Evolutionary conservation across 2,888 invertebrate genomes (phyloP), one percentile per base, ranked within the genome.

Genomic region (Orthosia incerta): DNA sequence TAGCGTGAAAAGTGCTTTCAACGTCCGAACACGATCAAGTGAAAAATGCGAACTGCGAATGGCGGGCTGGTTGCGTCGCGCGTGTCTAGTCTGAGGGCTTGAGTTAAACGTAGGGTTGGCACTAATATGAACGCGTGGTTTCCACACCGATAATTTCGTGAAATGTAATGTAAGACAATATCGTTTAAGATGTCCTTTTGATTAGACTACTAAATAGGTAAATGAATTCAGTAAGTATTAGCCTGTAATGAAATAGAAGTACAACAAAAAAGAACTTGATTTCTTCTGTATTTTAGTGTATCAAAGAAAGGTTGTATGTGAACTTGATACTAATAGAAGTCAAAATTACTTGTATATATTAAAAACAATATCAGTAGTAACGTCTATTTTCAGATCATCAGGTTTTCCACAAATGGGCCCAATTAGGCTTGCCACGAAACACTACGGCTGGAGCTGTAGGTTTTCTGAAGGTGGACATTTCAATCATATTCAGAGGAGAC

Each of bases 341-440:
- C 16, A 4, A 20, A 12, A 31, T 16, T 18, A 13, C 20, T 39
- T 9, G 26, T 3, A 26, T 26, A 26, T 26, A 26, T 26, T 26
- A 26, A 26, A 4, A 26, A 26, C 4, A 26, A 26, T 39, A 39
- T 39, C 39, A 39, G 9, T 39, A 39, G 39, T 39, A 39, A 39
- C 39, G 9, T 9, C 39, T 39, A 31, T 39, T 39, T 60, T 20
- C 20, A 60, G 98, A 98, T 93, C 98, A 98, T 88, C 97, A 98
- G 90, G 98, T 98, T 88, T 98, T 97, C 89, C 98, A 98, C 90
- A 98, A 98, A 94, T 99, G 99, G 99, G 98, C 98, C 0, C 97
- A 98, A 88, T 93, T 99, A 57, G 97, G 97, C 46, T 96, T 97
- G 73, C 97, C 98, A 0, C 97, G 97, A 50, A 97, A 97, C 82